Base-by-base conservation (phyloP, 2,797 vertebrate species). In the Tachyglossus aculeatus region DNA sequence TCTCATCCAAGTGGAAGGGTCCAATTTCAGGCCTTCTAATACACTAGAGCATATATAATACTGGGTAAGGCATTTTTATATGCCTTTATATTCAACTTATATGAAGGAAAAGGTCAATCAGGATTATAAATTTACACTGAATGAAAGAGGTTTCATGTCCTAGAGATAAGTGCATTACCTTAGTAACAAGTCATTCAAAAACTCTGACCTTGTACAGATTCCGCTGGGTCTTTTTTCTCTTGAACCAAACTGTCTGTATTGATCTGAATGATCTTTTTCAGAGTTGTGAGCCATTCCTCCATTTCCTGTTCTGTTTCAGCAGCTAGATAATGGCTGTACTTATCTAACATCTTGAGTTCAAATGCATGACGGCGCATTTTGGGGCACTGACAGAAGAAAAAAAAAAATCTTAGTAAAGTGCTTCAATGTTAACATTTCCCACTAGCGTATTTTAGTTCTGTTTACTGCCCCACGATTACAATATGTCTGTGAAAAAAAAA, bases 271-370 rank as follows among this genome's bases (percentile, higher is more conserved):
- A 96, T 96, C 85, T 96, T 98, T 75, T 90, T 96, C 83, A 99
- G 90, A 2, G 95, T 98, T 62, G 75, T 81, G 80, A 98, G 92
- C 98, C 98, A 99, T 16, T 99, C 97, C 77, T 99, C 97, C 97
- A 98, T 97, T 90, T 99, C 98, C 45, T 91, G 94, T 77, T 99
- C 98, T 0, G 90, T 98, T 83, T 99, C 98, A 7, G 98, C 96
- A 5, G 96, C 96, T 70, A 99, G 90, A 74, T 96, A 96, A 93
- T 98, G 96, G 89, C 96, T 98, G 88, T 96, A 96, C 79, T 97
- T 95, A 77, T 99, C 97, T 66, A 98, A 94, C 89, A 98, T 99
- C 92, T 97, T 98, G 61, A 99, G 92, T 86, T 99, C 97, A 31
- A 99, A 99, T 0, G 95, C 94, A 1, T 98, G 93, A 12, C 96